A percentile compares a stretch with the other conserved stretches of the same genome.
phyloP scores from a whole-genome alignment of 2,888 invertebrate species.

The Stegana nigrithorax region DNA sequence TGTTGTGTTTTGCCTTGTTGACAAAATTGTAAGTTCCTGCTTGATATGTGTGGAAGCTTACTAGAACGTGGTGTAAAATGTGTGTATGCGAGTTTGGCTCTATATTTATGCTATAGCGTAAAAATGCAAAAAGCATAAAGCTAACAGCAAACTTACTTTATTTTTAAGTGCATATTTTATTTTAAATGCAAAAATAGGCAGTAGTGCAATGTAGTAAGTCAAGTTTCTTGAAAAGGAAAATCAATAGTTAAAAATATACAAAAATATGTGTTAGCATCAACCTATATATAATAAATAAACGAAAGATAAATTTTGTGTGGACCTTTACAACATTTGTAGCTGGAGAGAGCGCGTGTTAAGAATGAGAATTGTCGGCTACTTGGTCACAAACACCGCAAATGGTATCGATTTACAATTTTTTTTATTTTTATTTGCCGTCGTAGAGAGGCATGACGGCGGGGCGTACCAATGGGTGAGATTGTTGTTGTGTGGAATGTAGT shows the following conservation, averaged over 20 bases:
- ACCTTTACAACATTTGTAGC: not conserved
- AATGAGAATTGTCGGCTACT: conserved; percentile 50
- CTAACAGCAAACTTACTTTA: too few relatives aligned
- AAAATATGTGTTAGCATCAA: not conserved
- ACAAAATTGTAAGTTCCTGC: too few relatives aligned
- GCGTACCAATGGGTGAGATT: conserved; percentile 45
- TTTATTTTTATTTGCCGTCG: not conserved
- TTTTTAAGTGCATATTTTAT: too few relatives aligned
- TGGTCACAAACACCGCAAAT: conserved; percentile 50
- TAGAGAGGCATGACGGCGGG: not conserved
- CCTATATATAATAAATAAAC: not conserved
- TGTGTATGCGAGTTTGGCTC: too few relatives aligned
- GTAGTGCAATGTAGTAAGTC: too few relatives aligned
- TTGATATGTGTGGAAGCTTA: too few relatives aligned
- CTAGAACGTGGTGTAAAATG: too few relatives aligned
- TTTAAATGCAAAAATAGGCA: too few relatives aligned
- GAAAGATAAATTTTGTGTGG: not conserved
- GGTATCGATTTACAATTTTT: conserved; percentile 50
- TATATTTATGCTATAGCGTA: too few relatives aligned
- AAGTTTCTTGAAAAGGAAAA: not conserved
- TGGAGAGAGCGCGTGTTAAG: not conserved
- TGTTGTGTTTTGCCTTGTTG: conserved; percentile 33
- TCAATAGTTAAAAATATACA: not conserved
- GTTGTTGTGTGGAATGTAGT: conserved; percentile 28
- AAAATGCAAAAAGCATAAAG: too few relatives aligned